Base-by-base conservation (phyloP, 2,888 invertebrate species). In the Conus canariensis region DNA sequence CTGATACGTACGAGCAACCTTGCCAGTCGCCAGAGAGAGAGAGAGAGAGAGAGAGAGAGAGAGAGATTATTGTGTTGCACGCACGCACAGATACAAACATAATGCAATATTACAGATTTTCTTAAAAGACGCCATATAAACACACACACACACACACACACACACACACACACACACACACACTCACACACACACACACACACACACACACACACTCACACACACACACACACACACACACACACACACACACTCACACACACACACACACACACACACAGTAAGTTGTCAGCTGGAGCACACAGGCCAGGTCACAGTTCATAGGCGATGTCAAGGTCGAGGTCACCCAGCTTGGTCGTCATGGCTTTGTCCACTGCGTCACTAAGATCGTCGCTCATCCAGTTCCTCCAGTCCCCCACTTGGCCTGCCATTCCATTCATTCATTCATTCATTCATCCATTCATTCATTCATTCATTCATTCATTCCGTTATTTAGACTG, bases 331-430 rank as follows among this genome's bases (percentile, higher is more conserved):
- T 88, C 30, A n/a, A 83, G 19, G 67, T 88, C n/a, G 56, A 88
- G 64, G 88, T 83, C 88, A 67, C 19, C 9, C 30, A 88, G n/a
- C 82, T n/a, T 82, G 67, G n/a, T 16, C 80, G 30, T 16, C 12
- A 83, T 12, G 14, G 82, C 83, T 19, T 19, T 9, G 67, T 88
- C 88, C 67, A 88, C 83, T 0, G 67, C 67, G 7, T n/a, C 88
- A 67, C 67, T 67, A 14, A 67, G 67, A 8, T 88, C 83, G 0
- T 14, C 22, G 19, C 59, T n/a, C 88, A 88, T 88, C 88, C 88
- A 88, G 56, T 88, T 67, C 16, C 80, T 88, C 88, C 88, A 88
- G 88, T 88, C 83, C n/a, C 88, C 88, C 12, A 88, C 88, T 45
- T 83, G 59, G 1, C 88, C 88, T 88, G 88, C 12, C 80, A 7